A percentile compares a stretch with the other conserved stretches of the same genome.
Conservation (phyloP, 2,797 vertebrate species). For the Rhabdomys pumilio region DNA sequence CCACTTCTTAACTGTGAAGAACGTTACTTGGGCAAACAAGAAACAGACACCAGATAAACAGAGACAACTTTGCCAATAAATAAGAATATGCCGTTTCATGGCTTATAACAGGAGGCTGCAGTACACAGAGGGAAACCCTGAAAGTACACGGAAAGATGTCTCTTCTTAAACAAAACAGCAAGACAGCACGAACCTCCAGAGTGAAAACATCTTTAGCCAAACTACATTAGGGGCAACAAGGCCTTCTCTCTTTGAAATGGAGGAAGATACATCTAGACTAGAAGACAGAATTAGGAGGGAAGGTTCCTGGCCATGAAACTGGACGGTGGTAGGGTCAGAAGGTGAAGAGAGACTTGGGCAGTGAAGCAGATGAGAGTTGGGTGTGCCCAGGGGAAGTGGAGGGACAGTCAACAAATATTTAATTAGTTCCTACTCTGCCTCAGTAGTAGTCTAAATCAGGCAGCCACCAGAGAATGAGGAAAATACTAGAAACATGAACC, state of each 20-base stretch:
- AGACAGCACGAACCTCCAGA: background rate
- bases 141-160: background rate
- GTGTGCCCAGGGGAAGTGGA: background rate
- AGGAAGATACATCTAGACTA: background rate
- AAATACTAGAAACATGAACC: background rate
- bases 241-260: background rate
- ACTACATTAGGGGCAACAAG: background rate
- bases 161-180: background rate
- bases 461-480: conserved; percentile 54
- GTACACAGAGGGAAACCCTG: background rate
- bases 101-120: background rate
- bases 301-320: background rate
- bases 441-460: background rate
- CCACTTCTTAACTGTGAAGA: background rate
- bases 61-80: background rate
- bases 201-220: background rate
- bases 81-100: background rate
- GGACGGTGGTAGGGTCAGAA: background rate
- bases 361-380: background rate
- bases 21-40: background rate
- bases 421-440: conserved; percentile 24
- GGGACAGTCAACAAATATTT: background rate
- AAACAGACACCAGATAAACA: background rate
- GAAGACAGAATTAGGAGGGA: background rate
- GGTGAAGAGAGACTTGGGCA: background rate